Evolutionary conservation across 1,140 invertebrate genomes (phyloP).

Genomic region (Lordiphosa clarofinis): DNA sequence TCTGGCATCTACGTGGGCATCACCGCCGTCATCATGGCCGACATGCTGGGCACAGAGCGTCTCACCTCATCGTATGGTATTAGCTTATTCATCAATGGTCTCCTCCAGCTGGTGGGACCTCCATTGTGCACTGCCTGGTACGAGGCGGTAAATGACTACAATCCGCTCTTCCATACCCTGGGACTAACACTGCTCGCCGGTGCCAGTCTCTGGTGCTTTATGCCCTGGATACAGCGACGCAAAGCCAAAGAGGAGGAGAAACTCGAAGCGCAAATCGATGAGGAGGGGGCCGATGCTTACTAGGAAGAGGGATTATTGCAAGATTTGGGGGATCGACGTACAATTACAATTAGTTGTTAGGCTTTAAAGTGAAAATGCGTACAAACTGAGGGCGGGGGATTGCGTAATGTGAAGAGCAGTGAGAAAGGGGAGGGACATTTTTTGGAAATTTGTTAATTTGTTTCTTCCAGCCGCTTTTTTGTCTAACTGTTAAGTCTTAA

Average conservation of each 20-base stretch:
- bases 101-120: constrained; percentile 89
- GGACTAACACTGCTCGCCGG: constrained; percentile 88
- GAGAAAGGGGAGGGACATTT: constrained; percentile 16
- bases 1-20: constrained; percentile 93
- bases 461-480: constrained; percentile 60
- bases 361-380: constrained; percentile 50
- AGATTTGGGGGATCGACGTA: constrained; percentile 34
- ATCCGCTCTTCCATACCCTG: constrained; percentile 85
- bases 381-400: constrained; percentile 33
- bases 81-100: constrained; percentile 90
- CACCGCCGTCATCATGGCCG: constrained; percentile 91
- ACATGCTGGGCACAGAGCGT: constrained; percentile 90
- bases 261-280: constrained; percentile 46
- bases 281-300: constrained; percentile 47
- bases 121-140: constrained; percentile 87
- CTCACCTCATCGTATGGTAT: constrained; percentile 91
- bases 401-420: constrained; percentile 6
- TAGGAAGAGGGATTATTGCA: constrained; percentile 12
- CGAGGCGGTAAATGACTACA: constrained; percentile 84
- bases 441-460: constrained; percentile 57
- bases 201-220: constrained; percentile 86
- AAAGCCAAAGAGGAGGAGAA: constrained; percentile 58
- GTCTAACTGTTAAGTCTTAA: constrained; percentile 55
- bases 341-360: constrained; percentile 62
- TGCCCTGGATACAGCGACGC: constrained; percentile 83